These are phyloP conservation scores for Maniola jurtina DNA, from an alignment of 1,140 invertebrate genomes.

Conservation along the genomic window DNA sequence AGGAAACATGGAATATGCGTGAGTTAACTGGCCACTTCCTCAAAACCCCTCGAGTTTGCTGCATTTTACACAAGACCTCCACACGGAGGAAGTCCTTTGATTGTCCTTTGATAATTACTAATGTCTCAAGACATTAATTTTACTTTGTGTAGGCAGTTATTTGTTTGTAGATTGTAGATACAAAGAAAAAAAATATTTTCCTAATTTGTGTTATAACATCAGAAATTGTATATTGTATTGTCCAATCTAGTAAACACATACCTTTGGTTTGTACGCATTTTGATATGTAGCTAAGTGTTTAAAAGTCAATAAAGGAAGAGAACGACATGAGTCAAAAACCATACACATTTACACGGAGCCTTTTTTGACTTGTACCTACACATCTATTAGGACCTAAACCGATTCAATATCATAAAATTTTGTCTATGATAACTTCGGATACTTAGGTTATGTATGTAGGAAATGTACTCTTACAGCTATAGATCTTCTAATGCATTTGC, in stretches of 20 bases:
- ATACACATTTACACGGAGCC: too few species aligned
- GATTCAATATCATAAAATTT: too few species aligned
- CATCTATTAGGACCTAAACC: neutral
- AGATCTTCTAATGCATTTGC: neutral
- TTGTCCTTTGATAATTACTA: slow-evolving; percentile 27
- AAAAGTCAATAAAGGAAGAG: neutral
- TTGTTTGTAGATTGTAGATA: neutral
- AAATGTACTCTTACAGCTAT: neutral
- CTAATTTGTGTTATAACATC: too few species aligned
- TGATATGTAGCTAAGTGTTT: neutral
- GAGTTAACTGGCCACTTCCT: slow-evolving; percentile 66
- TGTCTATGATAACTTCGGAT: too few species aligned
- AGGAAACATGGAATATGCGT: slow-evolving; percentile 63
- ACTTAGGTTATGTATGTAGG: too few species aligned
- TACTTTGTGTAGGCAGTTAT: neutral
- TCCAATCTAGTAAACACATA: too few species aligned
- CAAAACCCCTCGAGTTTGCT: slow-evolving; percentile 44
- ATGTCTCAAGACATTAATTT: neutral
- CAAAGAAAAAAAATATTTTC: too few species aligned
- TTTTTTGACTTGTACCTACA: neutral
- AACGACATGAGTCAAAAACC: neutral
- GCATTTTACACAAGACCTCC: slow-evolving; percentile 14
- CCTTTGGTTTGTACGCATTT: too few species aligned
- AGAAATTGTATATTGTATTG: too few species aligned
- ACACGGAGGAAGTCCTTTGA: slow-evolving; percentile 20